These are phyloP conservation scores for Mythimna ferrago DNA, from an alignment of 2,888 invertebrate genomes.

Conservation along the genomic window DNA sequence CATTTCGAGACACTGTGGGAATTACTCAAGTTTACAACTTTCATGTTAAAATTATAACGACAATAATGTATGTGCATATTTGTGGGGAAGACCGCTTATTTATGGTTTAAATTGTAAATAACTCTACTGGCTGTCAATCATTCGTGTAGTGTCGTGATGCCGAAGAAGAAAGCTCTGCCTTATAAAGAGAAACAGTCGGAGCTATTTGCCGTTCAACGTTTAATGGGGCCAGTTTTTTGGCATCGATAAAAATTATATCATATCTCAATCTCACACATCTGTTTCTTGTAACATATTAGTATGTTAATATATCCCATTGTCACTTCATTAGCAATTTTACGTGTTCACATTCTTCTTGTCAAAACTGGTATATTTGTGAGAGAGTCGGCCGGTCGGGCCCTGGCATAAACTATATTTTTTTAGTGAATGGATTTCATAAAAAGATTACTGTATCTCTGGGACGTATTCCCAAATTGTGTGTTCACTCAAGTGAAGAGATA, in stretches of 20 bases:
- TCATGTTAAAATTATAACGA: conserved; percentile 62
- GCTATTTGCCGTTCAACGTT: conserved; percentile 64
- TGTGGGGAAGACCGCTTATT: conserved; percentile 73
- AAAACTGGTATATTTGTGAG: conserved; percentile 25
- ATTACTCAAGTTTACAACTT: conserved; percentile 60
- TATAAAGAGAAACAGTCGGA: conserved; percentile 71
- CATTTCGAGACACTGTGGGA: conserved; percentile 21
- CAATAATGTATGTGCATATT: conserved; percentile 73
- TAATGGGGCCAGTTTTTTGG: conserved; percentile 68
- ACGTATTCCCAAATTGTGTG: conserved; percentile 55
- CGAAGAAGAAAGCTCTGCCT: conserved; percentile 80
- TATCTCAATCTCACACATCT: conserved; percentile 56
- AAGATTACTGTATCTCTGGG: conserved; percentile 64
- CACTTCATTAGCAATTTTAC: conserved; percentile 50
- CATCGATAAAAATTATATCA: conserved; percentile 59
- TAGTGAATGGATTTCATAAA: conserved; percentile 54
- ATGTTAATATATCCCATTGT: conserved; percentile 54
- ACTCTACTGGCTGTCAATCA: conserved; percentile 82
- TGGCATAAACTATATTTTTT: conserved; percentile 33
- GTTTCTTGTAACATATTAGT: conserved; percentile 54
- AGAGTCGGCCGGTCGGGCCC: conserved; percentile 16
- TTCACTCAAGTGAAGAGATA: conserved; percentile 70
- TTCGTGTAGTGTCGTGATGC: conserved; percentile 80
- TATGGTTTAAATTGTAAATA: conserved; percentile 77
- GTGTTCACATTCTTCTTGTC: conserved; percentile 22